Evolutionary conservation across 2,797 vertebrate species (phyloP).

Genomic region (Bucorvus abyssinicus): DNA sequence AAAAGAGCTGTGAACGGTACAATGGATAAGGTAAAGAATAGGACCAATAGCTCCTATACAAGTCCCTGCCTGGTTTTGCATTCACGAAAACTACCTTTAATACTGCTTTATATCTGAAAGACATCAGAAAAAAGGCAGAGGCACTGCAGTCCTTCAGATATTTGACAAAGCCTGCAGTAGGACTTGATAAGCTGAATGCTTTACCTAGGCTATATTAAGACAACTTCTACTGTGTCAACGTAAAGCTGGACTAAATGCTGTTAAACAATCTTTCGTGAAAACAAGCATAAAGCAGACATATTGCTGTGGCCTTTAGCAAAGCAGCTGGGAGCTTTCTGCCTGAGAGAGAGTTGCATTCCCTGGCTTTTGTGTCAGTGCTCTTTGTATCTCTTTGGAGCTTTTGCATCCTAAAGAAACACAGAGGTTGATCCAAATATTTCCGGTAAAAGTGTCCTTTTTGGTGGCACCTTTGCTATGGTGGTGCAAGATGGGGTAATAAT

Average conservation of each 20-base stretch:
- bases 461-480: background rate
- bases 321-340: slow-evolving; percentile 50
- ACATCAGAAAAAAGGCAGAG: background rate
- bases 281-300: slow-evolving; percentile 30
- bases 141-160: slow-evolving; percentile 25
- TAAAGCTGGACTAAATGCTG: slow-evolving; percentile 35
- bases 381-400: background rate
- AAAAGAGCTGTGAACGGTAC: background rate
- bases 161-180: background rate
- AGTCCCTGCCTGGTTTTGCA: background rate
- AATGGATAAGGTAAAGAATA: background rate
- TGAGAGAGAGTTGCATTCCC: background rate
- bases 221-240: background rate
- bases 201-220: background rate
- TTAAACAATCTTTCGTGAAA: slow-evolving; percentile 47
- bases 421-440: background rate
- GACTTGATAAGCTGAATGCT: background rate
- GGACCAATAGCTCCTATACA: background rate
- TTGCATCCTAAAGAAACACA: background rate
- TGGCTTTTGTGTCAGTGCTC: background rate
- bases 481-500: background rate
- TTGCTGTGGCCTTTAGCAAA: slow-evolving; percentile 25
- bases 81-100: background rate
- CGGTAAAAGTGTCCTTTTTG: background rate
- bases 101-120: background rate